Evolutionary conservation across 92 coral and sea anemone genomes (phyloP), one percentile per base, ranked within the genome.

Genomic region (Parazoanthus swiftii): DNA sequence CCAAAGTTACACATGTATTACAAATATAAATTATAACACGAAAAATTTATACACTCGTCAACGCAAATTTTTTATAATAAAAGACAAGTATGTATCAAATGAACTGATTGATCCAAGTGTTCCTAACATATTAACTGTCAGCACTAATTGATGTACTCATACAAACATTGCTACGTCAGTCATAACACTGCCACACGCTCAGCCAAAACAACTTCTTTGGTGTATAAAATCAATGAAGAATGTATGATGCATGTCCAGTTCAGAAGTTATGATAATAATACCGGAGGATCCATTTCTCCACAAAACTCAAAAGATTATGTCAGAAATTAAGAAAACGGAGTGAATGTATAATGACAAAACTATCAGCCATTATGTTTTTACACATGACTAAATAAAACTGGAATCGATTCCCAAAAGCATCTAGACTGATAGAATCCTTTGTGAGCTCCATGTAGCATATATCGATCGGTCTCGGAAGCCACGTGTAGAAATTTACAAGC

Each of bases 401-500:
- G 11, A 74, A 33, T 36, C 10, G 26, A 29, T 77, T 77, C 29
- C 35, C 63, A 15, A 16, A 8, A 14, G 85, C 73, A 81, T 29
- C 33, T 29, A 29, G 33, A 54, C 33, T 29, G 33, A 59, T 8
- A 54, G 50, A 63, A 59, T 21, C 85, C 74, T 59, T 81, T 81
- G 85, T 81, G 74, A 58, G 51, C 74, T 42, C 18, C 1, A 36
- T 38, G 33, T 13, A 71, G 11, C 18, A 18, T 13, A 9, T 36
- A 0, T 39, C 18, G 21, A 73, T 73, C 77, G 38, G 7, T 26
- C 43, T 63, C 68, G 5, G 8, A 58, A 81, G 85, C 85, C 85
- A 81, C 85, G 85, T 81, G 85, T 81, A 59, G 74, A 81, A 81
- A 59, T 35, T 59, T 37, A 54, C 44, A 58, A 81, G 33, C 39